phyloP scores from a whole-genome alignment of 2,888 invertebrate genomes.

The Dorcus parallelipipedus region DNA sequence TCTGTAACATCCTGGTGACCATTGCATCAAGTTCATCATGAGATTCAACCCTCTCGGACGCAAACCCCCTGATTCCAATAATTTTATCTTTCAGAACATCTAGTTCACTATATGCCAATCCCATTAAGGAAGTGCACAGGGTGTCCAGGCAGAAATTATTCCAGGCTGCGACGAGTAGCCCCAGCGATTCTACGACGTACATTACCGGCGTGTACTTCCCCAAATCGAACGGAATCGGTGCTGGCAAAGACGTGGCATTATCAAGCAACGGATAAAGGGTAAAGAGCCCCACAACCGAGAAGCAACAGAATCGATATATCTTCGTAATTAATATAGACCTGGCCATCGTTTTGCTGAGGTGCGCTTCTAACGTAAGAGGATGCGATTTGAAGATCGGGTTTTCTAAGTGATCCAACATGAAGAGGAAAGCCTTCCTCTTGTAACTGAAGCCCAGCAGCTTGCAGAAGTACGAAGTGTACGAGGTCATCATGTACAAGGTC shows the following conservation, averaged over 20 bases:
- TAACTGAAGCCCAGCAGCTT: slow-evolving; percentile 11
- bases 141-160: slow-evolving; percentile 32
- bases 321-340: slow-evolving; percentile 12
- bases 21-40: slow-evolving; percentile 1
- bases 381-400: slow-evolving; percentile 17
- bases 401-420: slow-evolving; percentile 12
- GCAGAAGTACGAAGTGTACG: slow-evolving; percentile 15
- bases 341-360: slow-evolving; percentile 4
- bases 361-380: slow-evolving; percentile 11
- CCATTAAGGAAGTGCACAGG: slow-evolving; percentile 30
- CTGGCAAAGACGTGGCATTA: slow-evolving; percentile 10
- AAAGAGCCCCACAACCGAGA: slow-evolving; percentile 3
- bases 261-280: slow-evolving; percentile 6
- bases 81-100: slow-evolving; percentile 29
- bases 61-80: slow-evolving; percentile 13
- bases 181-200: slow-evolving; percentile 20
- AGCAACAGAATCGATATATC: slow-evolving; percentile 12
- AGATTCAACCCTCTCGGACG: not conserved
- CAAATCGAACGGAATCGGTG: slow-evolving; percentile 12
- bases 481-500: slow-evolving; percentile 11
- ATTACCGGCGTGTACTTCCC: slow-evolving; percentile 7
- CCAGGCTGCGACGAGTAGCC: slow-evolving; percentile 24
- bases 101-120: slow-evolving; percentile 29
- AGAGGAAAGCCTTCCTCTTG: slow-evolving; percentile 16
- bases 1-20: not conserved